Evolutionary conservation across 2,888 invertebrate genomes (phyloP), one percentile per base, ranked within the genome.

Genomic region (Acrobasis consociella): DNA sequence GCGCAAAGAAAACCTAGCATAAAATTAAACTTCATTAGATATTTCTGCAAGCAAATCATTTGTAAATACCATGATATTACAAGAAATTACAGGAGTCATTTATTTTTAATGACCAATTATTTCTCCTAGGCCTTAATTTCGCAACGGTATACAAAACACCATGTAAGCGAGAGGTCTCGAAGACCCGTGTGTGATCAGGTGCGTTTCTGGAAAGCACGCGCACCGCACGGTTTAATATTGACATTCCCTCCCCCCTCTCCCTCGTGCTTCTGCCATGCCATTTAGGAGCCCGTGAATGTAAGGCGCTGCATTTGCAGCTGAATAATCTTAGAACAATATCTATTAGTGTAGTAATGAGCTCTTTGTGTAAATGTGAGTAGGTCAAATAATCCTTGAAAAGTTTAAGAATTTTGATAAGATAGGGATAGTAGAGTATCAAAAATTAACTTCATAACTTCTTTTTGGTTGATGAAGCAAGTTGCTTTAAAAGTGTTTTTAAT

Each of bases 151-250:
- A 49, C 49, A n/a, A 38, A 59, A 59, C 59, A 59, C 59, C 59
- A 17, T 60, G 51, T 60, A 51, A 39, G 55, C 55, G 5, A 9
- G 15, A 9, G 49, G 58, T 50, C 11, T 42, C 2, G 5, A n/a
- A 56, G 56, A 22, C 56, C 15, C 42, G 63, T 85, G 84, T 85
- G 73, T 85, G 80, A 81, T 82, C 85, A 85, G 85, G 81, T 85
- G 85, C 76, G 73, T 73, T 80, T 77, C 81, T 78, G 79, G 78
- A 72, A 73, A 77, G 66, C 81, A 75, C 80, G 78, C 82, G 80
- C 82, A 78, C 62, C 71, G 69, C 72, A 62, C 70, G 72, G 65
- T 70, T 72, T 74, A 81, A 85, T 85, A 83, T 85, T 85, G 82
- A 85, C 84, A 76, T 75, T 71, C 72, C 76, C 75, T 71, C 71